phyloP scores from a whole-genome alignment of 2,888 invertebrate genomes.

The Dryocosmus kuriphilus region DNA sequence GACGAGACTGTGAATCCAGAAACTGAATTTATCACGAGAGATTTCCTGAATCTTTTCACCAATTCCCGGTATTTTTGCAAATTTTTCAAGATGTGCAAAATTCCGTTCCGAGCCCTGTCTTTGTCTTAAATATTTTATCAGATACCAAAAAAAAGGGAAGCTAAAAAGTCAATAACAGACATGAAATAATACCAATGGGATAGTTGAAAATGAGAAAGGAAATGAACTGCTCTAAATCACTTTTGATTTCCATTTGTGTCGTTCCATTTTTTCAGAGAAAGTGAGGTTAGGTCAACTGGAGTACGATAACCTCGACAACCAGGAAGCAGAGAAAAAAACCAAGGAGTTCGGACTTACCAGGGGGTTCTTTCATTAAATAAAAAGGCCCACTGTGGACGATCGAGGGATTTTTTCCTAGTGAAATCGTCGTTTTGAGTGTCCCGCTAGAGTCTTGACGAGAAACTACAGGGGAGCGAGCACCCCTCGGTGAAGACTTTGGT shows the following conservation, averaged over 20 bases:
- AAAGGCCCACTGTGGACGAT: constrained; percentile 98
- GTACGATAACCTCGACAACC: constrained; percentile 23
- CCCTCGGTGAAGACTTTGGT: constrained; percentile 95
- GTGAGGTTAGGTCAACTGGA: constrained; percentile 38
- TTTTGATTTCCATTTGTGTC: too few species aligned
- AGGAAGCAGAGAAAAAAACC: constrained; percentile 15
- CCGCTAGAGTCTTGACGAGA: constrained; percentile 98
- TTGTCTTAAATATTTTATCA: too few species aligned
- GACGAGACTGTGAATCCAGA: too few species aligned
- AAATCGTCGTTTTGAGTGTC: constrained; percentile 98
- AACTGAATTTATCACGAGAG: too few species aligned
- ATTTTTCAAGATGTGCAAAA: too few species aligned
- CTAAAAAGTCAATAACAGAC: too few species aligned
- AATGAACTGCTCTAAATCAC: background rate
- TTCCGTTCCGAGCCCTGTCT: too few species aligned
- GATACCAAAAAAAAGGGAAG: too few species aligned
- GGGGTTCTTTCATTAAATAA: constrained; percentile 98
- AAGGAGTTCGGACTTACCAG: constrained; percentile 85
- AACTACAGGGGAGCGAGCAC: constrained; percentile 96
- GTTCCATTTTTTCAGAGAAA: constrained; percentile 5
- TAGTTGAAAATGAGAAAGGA: too few species aligned
- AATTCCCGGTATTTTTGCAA: too few species aligned
- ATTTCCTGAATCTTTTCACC: too few species aligned
- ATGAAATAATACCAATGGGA: too few species aligned
- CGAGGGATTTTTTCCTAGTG: constrained; percentile 96